Evolutionary conservation across 2,797 vertebrate species (phyloP).

Genomic region (Lepilemur septentrionalis): DNA sequence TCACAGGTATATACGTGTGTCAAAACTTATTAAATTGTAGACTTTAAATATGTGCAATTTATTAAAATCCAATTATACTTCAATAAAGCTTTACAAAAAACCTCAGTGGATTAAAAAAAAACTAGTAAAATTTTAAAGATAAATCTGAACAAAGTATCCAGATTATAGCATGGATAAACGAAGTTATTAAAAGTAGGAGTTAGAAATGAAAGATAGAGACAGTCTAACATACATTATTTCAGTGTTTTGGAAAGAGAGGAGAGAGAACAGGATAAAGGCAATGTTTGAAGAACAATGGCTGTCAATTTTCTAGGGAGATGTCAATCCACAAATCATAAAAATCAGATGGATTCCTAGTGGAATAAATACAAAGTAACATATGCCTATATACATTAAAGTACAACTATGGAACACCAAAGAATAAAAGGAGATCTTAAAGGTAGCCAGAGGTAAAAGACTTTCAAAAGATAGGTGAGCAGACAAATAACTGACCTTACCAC

Average conservation of each 20-base stretch:
- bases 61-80: background rate
- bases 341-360: background rate
- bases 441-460: slow-evolving; percentile 23
- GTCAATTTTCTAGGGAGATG: background rate
- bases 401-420: background rate
- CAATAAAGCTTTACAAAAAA: background rate
- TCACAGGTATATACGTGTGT: background rate
- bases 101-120: background rate
- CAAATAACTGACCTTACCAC: background rate
- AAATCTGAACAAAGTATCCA: background rate
- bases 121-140: background rate
- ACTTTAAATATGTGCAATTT: background rate
- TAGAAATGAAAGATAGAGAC: background rate
- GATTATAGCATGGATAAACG: background rate
- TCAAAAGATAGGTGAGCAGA: background rate
- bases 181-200: background rate
- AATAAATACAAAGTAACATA: background rate
- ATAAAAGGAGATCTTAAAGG: slow-evolving; percentile 39
- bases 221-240: background rate
- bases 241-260: background rate
- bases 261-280: background rate
- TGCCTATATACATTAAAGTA: background rate
- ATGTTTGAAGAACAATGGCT: background rate
- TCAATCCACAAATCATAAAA: background rate
- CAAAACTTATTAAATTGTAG: background rate